phyloP scores from a whole-genome alignment of 2,113 vertebrate genomes.

The Sturnira hondurensis region DNA sequence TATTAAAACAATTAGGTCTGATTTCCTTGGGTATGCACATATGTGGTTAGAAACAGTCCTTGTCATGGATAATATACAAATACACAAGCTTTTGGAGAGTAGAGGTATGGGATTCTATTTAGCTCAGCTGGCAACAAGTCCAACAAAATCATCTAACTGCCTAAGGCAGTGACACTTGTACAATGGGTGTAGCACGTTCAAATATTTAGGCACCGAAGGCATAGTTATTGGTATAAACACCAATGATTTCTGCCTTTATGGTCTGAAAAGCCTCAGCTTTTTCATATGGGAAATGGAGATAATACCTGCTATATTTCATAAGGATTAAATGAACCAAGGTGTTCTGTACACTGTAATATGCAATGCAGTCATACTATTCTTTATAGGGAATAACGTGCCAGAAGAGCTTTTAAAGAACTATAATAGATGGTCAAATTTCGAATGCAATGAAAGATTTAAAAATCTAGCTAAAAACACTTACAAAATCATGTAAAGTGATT shows the following conservation, averaged over 20 bases:
- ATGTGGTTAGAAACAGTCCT: neutral
- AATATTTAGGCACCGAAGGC: neutral
- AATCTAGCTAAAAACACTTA: neutral
- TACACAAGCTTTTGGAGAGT: neutral
- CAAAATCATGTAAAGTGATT: neutral
- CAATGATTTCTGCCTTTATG: neutral
- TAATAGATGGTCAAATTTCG: neutral
- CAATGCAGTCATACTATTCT: neutral
- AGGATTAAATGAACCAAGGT: neutral
- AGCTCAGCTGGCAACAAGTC: neutral
- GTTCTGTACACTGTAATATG: neutral
- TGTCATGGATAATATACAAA: neutral
- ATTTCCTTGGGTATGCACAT: neutral
- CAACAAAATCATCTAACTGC: slow-evolving; percentile 4
- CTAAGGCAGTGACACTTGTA: neutral
- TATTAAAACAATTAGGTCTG: neutral
- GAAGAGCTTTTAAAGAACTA: neutral
- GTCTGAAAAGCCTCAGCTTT: neutral
- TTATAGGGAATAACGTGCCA: neutral
- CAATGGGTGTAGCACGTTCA: neutral
- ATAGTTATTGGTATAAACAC: neutral
- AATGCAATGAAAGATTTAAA: neutral
- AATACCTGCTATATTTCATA: neutral
- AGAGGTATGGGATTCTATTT: neutral
- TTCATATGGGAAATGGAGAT: neutral